Percentiles rank a stretch among this genome's conserved stretches.
phyloP scores from a whole-genome alignment of 2,888 invertebrate genomes.

The Rhagonycha fulva region DNA sequence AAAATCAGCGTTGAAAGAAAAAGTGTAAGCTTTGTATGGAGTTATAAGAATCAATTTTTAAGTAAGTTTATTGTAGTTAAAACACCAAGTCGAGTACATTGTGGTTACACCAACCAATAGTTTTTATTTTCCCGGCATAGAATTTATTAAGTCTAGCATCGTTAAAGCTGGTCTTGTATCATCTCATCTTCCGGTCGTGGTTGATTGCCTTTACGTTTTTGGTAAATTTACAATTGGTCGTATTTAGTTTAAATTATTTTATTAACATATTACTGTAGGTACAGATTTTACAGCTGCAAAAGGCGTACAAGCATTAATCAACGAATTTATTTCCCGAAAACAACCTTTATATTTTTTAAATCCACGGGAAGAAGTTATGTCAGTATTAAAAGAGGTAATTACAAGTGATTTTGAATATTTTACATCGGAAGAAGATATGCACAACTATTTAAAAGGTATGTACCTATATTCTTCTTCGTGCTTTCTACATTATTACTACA shows the following conservation, averaged over 20 bases:
- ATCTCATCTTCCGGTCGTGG: conserved; percentile 74
- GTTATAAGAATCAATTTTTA: not conserved
- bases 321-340: conserved; percentile 70
- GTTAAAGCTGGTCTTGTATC: conserved; percentile 70
- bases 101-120: conserved; percentile 80
- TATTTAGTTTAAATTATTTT: not conserved
- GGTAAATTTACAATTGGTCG: conserved; percentile 52
- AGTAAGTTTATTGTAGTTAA: conserved; percentile 59
- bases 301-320: conserved; percentile 77
- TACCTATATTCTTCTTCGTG: not conserved
- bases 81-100: conserved; percentile 71
- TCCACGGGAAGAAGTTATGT: conserved; percentile 67
- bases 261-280: conserved; percentile 53
- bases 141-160: conserved; percentile 80
- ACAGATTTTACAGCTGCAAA: conserved; percentile 88
- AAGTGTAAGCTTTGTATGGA: conserved; percentile 57
- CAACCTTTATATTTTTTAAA: conserved; percentile 75
- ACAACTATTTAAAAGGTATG: conserved; percentile 60
- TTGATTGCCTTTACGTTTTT: conserved; percentile 80
- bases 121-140: conserved; percentile 80
- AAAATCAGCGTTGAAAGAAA: conserved; percentile 73
- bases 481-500: not conserved
- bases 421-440: conserved; percentile 63
- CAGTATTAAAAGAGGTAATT: conserved; percentile 71
- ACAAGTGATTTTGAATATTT: conserved; percentile 66